phyloP scores from a whole-genome alignment of 2,797 vertebrate species.

The Dromococcyx pavoninus region DNA sequence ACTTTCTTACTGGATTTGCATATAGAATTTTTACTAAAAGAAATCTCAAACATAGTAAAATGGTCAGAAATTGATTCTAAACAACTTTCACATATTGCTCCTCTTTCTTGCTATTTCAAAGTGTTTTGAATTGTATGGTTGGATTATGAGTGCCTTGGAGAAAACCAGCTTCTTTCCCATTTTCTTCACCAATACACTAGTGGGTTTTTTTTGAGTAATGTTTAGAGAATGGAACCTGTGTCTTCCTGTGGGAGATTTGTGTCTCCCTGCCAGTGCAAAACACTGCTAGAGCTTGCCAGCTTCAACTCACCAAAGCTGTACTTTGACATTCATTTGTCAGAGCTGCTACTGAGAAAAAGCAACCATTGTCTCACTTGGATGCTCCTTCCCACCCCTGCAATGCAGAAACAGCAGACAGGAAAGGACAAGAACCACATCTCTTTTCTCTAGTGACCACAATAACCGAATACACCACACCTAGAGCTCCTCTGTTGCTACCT shows the following conservation, averaged over 20 bases:
- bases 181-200: background rate
- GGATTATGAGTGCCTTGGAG: background rate
- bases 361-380: background rate
- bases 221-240: background rate
- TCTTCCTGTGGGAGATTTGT: background rate
- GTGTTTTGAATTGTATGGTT: background rate
- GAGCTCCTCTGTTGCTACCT: background rate
- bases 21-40: background rate
- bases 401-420: background rate
- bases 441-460: background rate
- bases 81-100: background rate
- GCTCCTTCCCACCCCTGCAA: background rate
- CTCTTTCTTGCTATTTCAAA: background rate
- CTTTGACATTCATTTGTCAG: background rate
- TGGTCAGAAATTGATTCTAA: background rate
- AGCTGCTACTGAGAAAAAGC: background rate
- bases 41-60: background rate
- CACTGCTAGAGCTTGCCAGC: background rate
- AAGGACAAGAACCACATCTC: background rate
- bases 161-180: background rate
- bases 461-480: background rate
- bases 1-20: background rate
- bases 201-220: background rate
- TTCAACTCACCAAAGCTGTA: background rate
- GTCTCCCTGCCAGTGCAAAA: background rate